phyloP scores from a whole-genome alignment of 2,888 invertebrate genomes.

The Chymomyza caudatula region DNA sequence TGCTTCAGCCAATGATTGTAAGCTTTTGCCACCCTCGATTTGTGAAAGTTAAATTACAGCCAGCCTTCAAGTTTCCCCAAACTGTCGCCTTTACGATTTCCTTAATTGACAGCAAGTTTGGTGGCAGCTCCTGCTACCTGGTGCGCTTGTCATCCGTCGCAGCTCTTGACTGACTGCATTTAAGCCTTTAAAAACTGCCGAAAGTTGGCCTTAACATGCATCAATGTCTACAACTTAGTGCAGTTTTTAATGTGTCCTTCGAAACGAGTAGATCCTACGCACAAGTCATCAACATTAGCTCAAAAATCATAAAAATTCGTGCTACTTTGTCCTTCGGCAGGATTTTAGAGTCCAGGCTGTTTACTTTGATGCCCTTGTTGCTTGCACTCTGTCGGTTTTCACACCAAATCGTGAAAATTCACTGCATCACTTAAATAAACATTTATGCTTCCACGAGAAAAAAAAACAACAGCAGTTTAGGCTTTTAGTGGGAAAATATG shows the following conservation, averaged over 20 bases:
- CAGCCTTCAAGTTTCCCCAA: constrained; percentile 11
- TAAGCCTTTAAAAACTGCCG: constrained; percentile 39
- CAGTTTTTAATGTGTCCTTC: constrained; percentile 37
- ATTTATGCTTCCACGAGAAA: constrained; percentile 44
- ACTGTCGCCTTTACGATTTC: background rate
- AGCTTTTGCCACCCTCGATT: too few species aligned
- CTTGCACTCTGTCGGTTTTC: constrained; percentile 47
- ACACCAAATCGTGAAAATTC: constrained; percentile 57
- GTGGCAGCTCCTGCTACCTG: background rate
- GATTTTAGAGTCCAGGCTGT: background rate
- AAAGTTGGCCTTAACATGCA: background rate
- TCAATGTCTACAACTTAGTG: background rate
- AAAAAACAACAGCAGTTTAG: constrained; percentile 46
- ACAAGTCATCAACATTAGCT: constrained; percentile 1
- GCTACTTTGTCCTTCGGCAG: constrained; percentile 24
- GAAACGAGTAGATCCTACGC: background rate
- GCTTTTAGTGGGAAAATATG: constrained; percentile 62
- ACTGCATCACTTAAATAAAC: constrained; percentile 64
- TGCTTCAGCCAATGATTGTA: too few species aligned
- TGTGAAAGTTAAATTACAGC: constrained; percentile 31
- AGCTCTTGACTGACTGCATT: constrained; percentile 20
- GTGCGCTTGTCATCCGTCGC: too few species aligned
- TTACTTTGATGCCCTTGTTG: constrained; percentile 30
- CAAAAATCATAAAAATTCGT: constrained; percentile 11
- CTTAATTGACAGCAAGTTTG: background rate